A percentile compares a stretch with the other conserved stretches of the same genome.
These are phyloP conservation scores for Tylochromis polylepis DNA, from an alignment of 2,113 vertebrate species.

Conservation along the genomic window DNA sequence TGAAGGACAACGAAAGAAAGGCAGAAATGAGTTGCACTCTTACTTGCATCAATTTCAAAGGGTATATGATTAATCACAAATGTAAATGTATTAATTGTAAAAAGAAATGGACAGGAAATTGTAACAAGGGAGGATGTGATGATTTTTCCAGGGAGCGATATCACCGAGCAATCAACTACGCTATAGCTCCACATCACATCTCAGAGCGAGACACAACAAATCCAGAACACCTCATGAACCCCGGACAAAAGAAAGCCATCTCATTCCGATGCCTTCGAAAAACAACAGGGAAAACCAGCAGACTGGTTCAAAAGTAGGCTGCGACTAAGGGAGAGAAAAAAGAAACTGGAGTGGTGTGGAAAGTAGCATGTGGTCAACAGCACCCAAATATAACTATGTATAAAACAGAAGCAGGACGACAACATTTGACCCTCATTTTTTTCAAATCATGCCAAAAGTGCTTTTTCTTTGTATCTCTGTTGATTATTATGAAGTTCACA, in stretches of 20 bases:
- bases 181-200: not conserved
- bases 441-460: not conserved
- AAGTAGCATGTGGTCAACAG: not conserved
- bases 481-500: not conserved
- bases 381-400: not conserved
- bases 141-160: not conserved
- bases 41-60: not conserved
- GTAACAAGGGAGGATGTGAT: not conserved
- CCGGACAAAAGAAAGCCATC: not conserved
- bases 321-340: not conserved
- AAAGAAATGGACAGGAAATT: not conserved
- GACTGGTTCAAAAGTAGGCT: not conserved
- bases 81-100: not conserved
- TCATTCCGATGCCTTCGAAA: not conserved
- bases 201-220: not conserved
- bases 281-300: not conserved
- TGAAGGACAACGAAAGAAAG: constrained; percentile 32
- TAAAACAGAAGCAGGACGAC: not conserved
- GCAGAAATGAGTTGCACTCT: not conserved
- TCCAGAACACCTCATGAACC: not conserved
- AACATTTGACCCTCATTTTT: not conserved
- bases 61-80: not conserved
- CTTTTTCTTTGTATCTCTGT: not conserved
- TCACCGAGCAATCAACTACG: not conserved
- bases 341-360: not conserved